Base-by-base conservation (phyloP, 2,113 vertebrate species). In the Triplophysa dalaica region DNA sequence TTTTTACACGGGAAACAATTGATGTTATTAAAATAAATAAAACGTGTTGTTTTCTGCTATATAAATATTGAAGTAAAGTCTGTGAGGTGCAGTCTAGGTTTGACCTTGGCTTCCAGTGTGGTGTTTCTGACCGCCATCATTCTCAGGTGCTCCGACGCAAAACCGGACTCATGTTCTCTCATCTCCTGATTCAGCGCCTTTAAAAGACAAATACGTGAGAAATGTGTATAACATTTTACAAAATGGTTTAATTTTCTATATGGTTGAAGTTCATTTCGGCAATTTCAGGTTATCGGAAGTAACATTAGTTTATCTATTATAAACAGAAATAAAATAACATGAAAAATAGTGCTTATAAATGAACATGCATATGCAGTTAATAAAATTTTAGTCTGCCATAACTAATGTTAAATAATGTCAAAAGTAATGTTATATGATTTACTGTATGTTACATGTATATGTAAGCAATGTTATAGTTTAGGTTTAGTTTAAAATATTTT, bases 111-210 rank as follows among this genome's bases (percentile, higher is more conserved):
- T 88, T 98, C 96, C 70, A 98, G 85, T 12, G 91, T 91, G 86
- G 87, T 93, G 90, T 93, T 98, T 89, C 94, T 95, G 76, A 92
- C 94, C 81, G 94, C 94, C 92, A 98, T 95, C 90, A 98, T 88
- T 82, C 94, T 94, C 84, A 98, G 94, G 74, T 99, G 97, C 86
- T 98, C 96, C 14, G 96, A 94, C 11, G 96, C 94, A 2, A 90
- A 95, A 83, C 91, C 95, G 79, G 95, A 93, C 90, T 99, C 97
- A 0, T 99, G 97, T 64, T 95, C 94, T 90, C 95, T 95, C 87
- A 99, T 92, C 85, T 98, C 95, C 90, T 95, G 96, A 86, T 98
- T 98, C 80, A 96, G 92, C 85, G 95, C 96, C 97, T 99, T 77
- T n/a, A 70, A 67, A 19, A 65, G 0, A 76, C 19, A 58, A 8